Conservation (phyloP, 1,140 invertebrate genomes). For the Brachionus sp. region DNA sequence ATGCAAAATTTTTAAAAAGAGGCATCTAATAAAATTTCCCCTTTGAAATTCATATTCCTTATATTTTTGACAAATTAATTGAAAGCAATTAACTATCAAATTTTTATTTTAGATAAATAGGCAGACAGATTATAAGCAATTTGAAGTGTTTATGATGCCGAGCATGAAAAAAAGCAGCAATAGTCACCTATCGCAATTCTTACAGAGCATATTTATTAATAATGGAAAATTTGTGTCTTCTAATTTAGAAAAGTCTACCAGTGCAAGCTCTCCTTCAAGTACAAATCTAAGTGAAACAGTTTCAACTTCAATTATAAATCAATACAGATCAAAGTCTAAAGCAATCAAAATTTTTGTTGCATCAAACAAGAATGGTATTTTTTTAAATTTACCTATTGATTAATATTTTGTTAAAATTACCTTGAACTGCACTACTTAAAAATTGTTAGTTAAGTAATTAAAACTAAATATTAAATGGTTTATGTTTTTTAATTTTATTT, state of each 20-base stretch:
- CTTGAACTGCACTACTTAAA: too few relatives aligned
- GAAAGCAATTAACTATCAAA: neutral
- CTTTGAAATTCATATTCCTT: neutral
- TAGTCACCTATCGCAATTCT: neutral
- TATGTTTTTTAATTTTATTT: too few relatives aligned
- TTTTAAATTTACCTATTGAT: neutral
- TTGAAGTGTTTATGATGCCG: neutral
- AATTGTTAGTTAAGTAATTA: too few relatives aligned
- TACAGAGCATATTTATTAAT: neutral
- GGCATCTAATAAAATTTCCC: neutral
- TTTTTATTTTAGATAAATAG: neutral
- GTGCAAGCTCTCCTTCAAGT: neutral
- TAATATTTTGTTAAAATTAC: neutral
- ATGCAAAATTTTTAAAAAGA: neutral
- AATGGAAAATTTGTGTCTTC: neutral
- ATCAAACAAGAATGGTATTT: constrained; percentile 33
- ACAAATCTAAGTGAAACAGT: neutral
- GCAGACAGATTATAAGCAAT: neutral
- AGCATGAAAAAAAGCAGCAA: neutral
- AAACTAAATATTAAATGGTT: too few relatives aligned
- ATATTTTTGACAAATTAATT: neutral
- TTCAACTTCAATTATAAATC: neutral
- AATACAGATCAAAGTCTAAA: neutral
- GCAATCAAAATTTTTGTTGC: constrained; percentile 17
- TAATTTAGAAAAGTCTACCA: neutral